Conservation (phyloP, 2,888 invertebrate genomes). For the Agrochola litura region DNA sequence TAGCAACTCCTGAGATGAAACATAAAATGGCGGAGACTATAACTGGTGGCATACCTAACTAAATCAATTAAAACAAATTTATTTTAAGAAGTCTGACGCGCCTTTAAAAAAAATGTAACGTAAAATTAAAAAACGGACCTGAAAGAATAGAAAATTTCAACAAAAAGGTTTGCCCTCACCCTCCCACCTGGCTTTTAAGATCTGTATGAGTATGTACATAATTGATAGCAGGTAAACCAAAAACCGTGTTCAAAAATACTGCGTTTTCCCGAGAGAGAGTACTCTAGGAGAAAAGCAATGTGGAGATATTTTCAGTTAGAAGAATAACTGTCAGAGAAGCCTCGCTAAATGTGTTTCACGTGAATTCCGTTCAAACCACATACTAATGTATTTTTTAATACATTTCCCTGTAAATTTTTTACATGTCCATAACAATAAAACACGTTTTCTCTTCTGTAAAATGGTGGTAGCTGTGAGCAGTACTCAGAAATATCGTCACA, state of each 20-base stretch:
- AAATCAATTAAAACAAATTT: background rate
- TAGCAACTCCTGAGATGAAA: background rate
- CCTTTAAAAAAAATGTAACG: background rate
- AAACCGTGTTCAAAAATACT: slow-evolving; percentile 29
- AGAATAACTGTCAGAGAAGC: background rate
- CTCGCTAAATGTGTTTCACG: background rate
- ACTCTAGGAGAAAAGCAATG: slow-evolving; percentile 17
- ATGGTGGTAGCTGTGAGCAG: slow-evolving; percentile 21
- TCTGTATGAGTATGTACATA: slow-evolving; percentile 39
- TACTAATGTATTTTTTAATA: slow-evolving; percentile 11
- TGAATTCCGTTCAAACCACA: background rate
- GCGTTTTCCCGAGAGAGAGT: slow-evolving; percentile 24
- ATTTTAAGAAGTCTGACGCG: background rate
- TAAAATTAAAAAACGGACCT: background rate
- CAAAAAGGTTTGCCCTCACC: background rate
- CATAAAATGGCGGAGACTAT: background rate
- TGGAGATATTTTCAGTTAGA: background rate
- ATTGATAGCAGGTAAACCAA: slow-evolving; percentile 44
- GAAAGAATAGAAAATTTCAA: slow-evolving; percentile 13
- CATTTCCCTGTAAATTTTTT: slow-evolving; percentile 31
- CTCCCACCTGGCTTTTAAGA: background rate
- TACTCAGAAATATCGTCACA: slow-evolving; percentile 3
- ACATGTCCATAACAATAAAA: slow-evolving; percentile 14
- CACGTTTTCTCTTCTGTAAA: slow-evolving; percentile 10
- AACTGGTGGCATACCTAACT: no score